phyloP scores from a whole-genome alignment of 2,113 vertebrate genomes.

The Syngnathus floridae region DNA sequence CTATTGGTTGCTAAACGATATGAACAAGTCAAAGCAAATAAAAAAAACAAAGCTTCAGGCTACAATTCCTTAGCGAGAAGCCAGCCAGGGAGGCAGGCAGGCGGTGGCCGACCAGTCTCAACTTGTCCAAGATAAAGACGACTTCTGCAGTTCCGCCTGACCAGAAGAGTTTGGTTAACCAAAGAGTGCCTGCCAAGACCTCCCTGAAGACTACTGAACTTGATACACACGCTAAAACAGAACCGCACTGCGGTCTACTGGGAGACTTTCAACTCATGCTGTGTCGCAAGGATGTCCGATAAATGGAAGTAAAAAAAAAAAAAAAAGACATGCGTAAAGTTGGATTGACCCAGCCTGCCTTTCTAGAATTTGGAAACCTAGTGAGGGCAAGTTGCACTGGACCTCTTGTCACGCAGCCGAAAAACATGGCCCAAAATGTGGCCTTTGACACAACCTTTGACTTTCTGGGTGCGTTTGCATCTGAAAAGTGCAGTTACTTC shows the following conservation, averaged over 20 bases:
- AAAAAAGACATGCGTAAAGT: background rate
- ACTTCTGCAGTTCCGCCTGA: conserved; percentile 17
- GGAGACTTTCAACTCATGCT: background rate
- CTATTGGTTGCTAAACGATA: background rate
- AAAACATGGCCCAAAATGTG: no score
- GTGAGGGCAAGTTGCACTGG: no score
- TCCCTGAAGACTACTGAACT: conserved; percentile 10
- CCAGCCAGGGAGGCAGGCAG: background rate
- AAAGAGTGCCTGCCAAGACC: conserved; percentile 9
- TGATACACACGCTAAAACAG: conserved; percentile 18
- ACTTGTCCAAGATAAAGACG: conserved; percentile 25
- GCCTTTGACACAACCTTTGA: no score
- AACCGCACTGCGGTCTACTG: conserved; percentile 8
- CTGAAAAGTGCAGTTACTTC: no score
- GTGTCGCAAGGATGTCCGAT: background rate
- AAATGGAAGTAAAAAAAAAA: background rate
- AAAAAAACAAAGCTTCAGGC: conserved; percentile 22
- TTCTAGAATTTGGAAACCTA: no score
- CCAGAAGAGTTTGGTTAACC: conserved; percentile 49
- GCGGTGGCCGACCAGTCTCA: conserved; percentile 20
- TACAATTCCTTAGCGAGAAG: conserved; percentile 41
- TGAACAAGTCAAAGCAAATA: background rate
- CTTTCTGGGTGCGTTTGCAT: no score
- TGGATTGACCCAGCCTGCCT: background rate
- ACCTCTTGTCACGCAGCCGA: no score